Base-by-base conservation (phyloP, 1,140 invertebrate species). In the Bombus vancouverensis region DNA sequence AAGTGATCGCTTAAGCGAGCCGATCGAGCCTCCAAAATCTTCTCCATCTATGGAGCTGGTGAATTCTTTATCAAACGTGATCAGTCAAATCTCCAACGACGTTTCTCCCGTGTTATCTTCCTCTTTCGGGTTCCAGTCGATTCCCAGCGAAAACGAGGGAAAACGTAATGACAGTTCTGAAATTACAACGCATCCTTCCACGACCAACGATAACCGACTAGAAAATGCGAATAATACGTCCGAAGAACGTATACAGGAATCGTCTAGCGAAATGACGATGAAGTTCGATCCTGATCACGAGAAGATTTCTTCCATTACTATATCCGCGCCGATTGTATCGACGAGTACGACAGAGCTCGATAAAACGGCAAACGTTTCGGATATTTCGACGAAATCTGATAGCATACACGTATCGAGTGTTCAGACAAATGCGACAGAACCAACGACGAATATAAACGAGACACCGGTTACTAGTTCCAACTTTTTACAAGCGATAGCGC, bases 51-150 rank as follows among this genome's bases (percentile, higher is more conserved):
- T 86, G 6, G 94, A 95, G 78, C 82, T 95, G 22, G 92, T 92
- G 28, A 92, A 94, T 78, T 95, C 94, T 0, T 81, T 95, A 53
- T 93, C 94, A 8, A 95, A 92, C 65, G 92, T 95, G 72, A 93
- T 95, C 66, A 93, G 91, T 59, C 94, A 95, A 81, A 90, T 95
- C 32, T 92, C 94, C 18, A 92, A 94, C 70, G 84, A 86, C 13
- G 37, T 32, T 62, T 34, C 84, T 3, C 32, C 79, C 2, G n/a
- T 59, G 37, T 71, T 80, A 22, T 25, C 78, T 15, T 2, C n/a
- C 0, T 39, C 44, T 15, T 59, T 37, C 13, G 68, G 9, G 6
- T 32, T 77, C 28, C 34, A 42, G 32, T 57, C 42, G 28, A 34
- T 18, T 22, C 0, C 28, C 10, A 22, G 9, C 9, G 13, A 39